A percentile compares a stretch with the other conserved stretches of the same genome.
These are phyloP conservation scores for Aporophyla lueneburgensis DNA, from an alignment of 2,888 invertebrate species.

Conservation along the genomic window DNA sequence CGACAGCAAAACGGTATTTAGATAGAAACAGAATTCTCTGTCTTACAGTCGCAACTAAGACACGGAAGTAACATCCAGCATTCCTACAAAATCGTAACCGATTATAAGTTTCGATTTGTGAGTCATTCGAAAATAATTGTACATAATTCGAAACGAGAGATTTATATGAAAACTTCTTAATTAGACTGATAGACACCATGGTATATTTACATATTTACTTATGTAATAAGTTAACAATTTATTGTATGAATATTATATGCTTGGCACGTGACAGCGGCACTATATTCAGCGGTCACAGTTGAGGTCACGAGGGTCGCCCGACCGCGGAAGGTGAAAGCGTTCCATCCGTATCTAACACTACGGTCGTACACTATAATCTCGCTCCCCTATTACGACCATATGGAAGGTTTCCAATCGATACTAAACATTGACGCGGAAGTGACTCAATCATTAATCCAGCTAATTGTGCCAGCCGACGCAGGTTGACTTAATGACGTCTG, in stretches of 20 bases:
- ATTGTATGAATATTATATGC: constrained; percentile 44
- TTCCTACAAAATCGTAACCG: constrained; percentile 71
- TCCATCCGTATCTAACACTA: constrained; percentile 59
- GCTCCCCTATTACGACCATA: constrained; percentile 40
- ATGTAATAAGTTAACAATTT: constrained; percentile 38
- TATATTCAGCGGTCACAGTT: constrained; percentile 53
- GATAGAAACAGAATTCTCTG: constrained; percentile 32
- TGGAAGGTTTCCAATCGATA: constrained; percentile 68
- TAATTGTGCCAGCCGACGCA: constrained; percentile 57
- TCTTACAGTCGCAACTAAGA: constrained; percentile 67
- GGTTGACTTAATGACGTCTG: constrained; percentile 10
- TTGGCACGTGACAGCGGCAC: constrained; percentile 43
- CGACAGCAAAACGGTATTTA: constrained; percentile 20
- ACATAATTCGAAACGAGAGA: constrained; percentile 20
- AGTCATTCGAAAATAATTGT: constrained; percentile 52
- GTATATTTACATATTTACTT: constrained; percentile 6
- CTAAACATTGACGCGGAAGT: constrained; percentile 68
- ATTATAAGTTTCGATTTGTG: constrained; percentile 66
- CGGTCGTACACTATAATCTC: constrained; percentile 49
- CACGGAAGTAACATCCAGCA: constrained; percentile 76
- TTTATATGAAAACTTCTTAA: constrained; percentile 11
- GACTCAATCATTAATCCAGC: constrained; percentile 65
- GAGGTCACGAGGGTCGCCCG: constrained; percentile 72
- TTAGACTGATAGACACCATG: constrained; percentile 8
- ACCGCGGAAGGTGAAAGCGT: constrained; percentile 70